Base-by-base conservation (phyloP, 1,140 invertebrate species). In the Xylocopa sonorina region DNA sequence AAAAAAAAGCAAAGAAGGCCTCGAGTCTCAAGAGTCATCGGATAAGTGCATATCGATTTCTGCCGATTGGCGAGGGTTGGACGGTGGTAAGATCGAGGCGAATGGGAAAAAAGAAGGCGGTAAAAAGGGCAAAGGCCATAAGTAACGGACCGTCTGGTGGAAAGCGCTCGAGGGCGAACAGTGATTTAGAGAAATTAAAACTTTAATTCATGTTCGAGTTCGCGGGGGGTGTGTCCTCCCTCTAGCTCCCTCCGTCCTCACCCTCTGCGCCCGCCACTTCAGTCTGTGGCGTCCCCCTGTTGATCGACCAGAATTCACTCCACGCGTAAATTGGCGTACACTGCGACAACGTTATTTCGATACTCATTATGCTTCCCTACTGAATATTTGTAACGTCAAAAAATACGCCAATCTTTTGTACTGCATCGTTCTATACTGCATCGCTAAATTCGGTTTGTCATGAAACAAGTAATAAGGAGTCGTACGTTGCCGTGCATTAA, bases 161-260 rank as follows among this genome's bases (percentile, higher is more conserved):
- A 91, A 91, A 90, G 88, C 88, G 89, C 91, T 89, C 86, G 87
- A 88, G 89, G 90, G 88, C 88, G 90, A 92, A 88, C 89, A 89
- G 91, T 93, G 92, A 93, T 93, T 93, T 92, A 92, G 91, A 93
- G 92, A 93, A 92, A 93, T 93, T 93, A 93, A 93, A 93, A 93
- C 90, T 92, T 93, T 93, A 92, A 93, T 93, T 93, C 91, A 93
- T 92, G 91, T 92, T 92, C 90, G 90, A 89, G 87, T 81, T 89
- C 82, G 87, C 81, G 86, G 85, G 87, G 62, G 79, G 81, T 73
- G 64, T 81, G 80, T 84, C 87, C 80, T 82, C 74, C 62, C 58
- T 43, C 57, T 78, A 62, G 62, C 73, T 81, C 32, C 51, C 68
- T n/a, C n/a, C n/a, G n/a, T n/a, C 43, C 21, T 73, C 32, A 24